These are phyloP conservation scores for Axis porcinus DNA, from an alignment of 2,113 vertebrate genomes.

Conservation along the genomic window DNA sequence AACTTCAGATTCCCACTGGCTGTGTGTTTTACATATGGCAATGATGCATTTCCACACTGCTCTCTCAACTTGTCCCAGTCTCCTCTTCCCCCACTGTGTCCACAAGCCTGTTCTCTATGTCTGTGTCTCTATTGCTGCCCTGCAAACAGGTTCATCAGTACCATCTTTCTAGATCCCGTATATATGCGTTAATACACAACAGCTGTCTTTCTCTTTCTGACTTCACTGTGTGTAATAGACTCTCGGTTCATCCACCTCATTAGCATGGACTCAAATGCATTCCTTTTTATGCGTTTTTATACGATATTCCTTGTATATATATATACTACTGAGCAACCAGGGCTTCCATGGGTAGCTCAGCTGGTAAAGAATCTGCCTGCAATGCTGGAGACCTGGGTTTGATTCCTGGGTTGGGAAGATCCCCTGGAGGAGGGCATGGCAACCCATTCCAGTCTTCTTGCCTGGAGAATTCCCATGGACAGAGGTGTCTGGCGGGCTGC, in stretches of 20 bases:
- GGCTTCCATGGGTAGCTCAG: background rate
- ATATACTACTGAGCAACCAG: background rate
- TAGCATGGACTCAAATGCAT: background rate
- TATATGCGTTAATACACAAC: fast-evolving
- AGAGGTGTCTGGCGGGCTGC: background rate
- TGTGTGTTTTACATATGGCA: background rate
- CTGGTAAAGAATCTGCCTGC: background rate
- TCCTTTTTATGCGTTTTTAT: background rate
- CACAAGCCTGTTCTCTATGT: background rate
- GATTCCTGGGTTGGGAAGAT: background rate
- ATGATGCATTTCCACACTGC: background rate
- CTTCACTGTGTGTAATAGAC: background rate
- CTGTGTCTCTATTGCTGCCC: background rate
- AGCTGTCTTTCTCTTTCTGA: background rate
- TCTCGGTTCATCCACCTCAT: background rate
- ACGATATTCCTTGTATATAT: background rate
- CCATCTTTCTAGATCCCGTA: background rate
- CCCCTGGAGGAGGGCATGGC: background rate
- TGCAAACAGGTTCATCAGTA: background rate
- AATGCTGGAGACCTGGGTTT: background rate
- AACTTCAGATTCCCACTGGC: background rate
- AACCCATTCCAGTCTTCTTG: background rate
- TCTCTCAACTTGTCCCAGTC: background rate
- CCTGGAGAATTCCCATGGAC: background rate
- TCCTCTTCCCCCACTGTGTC: background rate